Percentiles rank a stretch among this genome's conserved stretches.
Conservation (phyloP, 2,113 vertebrate genomes). For the Pygoscelis antarcticus region DNA sequence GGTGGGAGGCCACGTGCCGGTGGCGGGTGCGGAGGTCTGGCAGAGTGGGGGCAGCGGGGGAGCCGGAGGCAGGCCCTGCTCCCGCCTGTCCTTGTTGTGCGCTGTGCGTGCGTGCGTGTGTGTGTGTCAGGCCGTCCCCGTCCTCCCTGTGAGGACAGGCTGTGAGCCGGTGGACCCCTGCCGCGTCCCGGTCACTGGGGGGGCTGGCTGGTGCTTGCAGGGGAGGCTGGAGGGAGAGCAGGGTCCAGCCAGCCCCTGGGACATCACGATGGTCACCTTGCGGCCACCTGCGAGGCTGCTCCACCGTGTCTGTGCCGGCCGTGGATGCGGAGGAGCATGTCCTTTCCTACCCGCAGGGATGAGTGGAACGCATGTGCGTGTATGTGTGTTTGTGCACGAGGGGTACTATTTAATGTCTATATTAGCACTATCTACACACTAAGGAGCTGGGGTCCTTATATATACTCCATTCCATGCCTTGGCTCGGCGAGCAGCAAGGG, state of each 20-base stretch:
- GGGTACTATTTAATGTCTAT: conserved; percentile 55
- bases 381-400: background rate
- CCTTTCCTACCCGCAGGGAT: background rate
- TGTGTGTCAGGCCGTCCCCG: background rate
- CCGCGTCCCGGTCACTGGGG: accelerated
- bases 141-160: background rate
- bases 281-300: background rate
- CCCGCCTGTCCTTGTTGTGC: background rate
- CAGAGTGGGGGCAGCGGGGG: background rate
- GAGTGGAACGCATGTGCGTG: background rate
- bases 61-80: conserved; percentile 27
- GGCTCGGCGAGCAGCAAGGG: background rate
- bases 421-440: conserved; percentile 20
- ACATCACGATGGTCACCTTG: background rate
- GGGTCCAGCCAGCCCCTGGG: background rate
- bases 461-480: background rate
- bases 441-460: background rate
- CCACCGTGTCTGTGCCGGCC: background rate
- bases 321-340: background rate
- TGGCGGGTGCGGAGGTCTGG: background rate
- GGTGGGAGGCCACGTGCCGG: background rate
- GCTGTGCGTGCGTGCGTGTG: background rate
- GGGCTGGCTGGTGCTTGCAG: background rate
- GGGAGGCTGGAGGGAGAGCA: background rate
- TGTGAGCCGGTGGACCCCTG: background rate